These are phyloP conservation scores for Diphyllodes magnificus DNA, from an alignment of 2,113 vertebrate genomes.

Conservation along the genomic window DNA sequence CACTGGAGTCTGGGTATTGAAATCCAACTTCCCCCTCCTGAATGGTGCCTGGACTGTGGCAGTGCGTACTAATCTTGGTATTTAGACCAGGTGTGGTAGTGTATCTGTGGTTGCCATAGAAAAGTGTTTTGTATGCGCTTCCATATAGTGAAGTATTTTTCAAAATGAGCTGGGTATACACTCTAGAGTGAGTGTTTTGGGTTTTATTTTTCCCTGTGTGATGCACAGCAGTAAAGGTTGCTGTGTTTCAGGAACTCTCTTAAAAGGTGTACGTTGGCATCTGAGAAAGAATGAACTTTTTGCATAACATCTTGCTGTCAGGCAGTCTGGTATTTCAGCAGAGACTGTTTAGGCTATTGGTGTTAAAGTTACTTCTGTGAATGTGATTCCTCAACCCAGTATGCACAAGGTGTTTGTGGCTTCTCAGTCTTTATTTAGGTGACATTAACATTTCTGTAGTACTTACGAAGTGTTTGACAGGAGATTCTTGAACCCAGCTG, in stretches of 20 bases:
- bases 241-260: background rate
- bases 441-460: background rate
- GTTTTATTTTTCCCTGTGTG: background rate
- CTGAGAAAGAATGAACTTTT: background rate
- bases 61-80: background rate
- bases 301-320: background rate
- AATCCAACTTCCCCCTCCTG: background rate
- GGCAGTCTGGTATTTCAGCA: background rate
- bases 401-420: background rate
- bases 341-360: background rate
- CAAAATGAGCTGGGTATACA: background rate
- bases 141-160: background rate
- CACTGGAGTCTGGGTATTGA: background rate
- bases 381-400: background rate
- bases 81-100: background rate
- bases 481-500: background rate
- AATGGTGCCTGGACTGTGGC: background rate
- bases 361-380: background rate
- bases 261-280: background rate
- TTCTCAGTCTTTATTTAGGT: background rate
- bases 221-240: background rate
- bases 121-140: background rate
- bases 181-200: rapidly evolving
- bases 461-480: background rate
- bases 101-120: background rate